These are phyloP conservation scores for Chrysolina americana DNA, from an alignment of 2,888 invertebrate species.

Conservation along the genomic window DNA sequence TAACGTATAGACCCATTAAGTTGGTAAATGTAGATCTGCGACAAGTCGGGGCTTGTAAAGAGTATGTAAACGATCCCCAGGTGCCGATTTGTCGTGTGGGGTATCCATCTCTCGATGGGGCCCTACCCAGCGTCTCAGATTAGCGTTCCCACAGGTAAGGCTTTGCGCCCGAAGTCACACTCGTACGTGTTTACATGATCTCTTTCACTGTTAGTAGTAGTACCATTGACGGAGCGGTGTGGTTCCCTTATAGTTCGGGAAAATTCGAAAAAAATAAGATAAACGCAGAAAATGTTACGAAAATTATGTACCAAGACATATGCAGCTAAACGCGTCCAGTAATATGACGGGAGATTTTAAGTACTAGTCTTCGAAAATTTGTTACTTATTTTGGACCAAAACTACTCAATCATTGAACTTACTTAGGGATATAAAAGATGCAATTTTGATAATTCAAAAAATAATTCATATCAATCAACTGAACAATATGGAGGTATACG, in stretches of 20 bases:
- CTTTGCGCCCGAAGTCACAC: constrained; percentile 49
- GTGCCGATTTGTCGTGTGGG: constrained; percentile 58
- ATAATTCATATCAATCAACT: no score
- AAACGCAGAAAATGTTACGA: no score
- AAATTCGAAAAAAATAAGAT: background rate
- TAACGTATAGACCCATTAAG: constrained; percentile 57
- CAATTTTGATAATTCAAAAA: no score
- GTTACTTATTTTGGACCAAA: no score
- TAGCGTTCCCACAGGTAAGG: constrained; percentile 55
- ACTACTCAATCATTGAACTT: no score
- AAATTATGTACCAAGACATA: no score
- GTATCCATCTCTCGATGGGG: constrained; percentile 48
- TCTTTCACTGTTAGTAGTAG: constrained; percentile 49
- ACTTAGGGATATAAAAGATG: no score
- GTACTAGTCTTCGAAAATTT: no score
- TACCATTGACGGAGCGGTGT: constrained; percentile 28
- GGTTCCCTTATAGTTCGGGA: constrained; percentile 11
- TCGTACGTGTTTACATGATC: constrained; percentile 53
- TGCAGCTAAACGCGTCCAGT: no score
- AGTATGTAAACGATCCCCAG: constrained; percentile 54
- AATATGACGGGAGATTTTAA: no score
- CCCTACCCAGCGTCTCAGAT: constrained; percentile 50
- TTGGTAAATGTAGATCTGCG: constrained; percentile 57
- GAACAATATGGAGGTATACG: no score
- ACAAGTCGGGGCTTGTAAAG: constrained; percentile 48